Percentiles rank a stretch among this genome's conserved stretches.
Evolutionary conservation across 2,113 vertebrate species (phyloP).

Genomic region (Barbus barbus): DNA sequence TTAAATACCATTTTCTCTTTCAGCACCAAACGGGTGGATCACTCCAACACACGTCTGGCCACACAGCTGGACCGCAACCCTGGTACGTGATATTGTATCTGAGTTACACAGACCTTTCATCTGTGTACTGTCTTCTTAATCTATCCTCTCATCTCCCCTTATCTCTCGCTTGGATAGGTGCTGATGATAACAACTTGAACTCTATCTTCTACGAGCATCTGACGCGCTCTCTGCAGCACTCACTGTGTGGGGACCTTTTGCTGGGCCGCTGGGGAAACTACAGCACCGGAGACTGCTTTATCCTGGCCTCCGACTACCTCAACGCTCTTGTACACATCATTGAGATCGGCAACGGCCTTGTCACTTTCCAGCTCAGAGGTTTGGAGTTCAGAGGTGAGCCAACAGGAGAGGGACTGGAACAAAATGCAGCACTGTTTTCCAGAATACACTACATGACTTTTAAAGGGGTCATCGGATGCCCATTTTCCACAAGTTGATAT

Average conservation of each 20-base stretch:
- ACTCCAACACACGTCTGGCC: constrained; percentile 89
- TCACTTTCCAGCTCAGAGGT: constrained; percentile 91
- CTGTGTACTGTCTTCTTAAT: background rate
- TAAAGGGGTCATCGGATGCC: too few relatives aligned
- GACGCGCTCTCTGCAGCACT: constrained; percentile 89
- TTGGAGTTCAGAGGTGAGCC: constrained; percentile 88
- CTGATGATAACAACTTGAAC: constrained; percentile 91
- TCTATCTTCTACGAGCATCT: constrained; percentile 92
- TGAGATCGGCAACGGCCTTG: constrained; percentile 88
- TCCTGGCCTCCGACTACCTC: constrained; percentile 91
- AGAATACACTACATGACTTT: background rate
- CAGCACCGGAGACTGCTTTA: constrained; percentile 87
- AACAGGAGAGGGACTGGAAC: background rate
- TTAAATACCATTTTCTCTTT: constrained; percentile 23
- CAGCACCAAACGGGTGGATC: constrained; percentile 90
- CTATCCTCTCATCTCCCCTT: background rate
- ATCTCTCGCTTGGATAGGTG: constrained; percentile 66
- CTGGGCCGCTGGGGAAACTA: constrained; percentile 91
- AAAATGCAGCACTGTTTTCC: background rate
- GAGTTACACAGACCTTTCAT: background rate
- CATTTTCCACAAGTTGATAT: too few relatives aligned
- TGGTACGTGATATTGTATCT: constrained; percentile 64
- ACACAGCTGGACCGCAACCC: constrained; percentile 90
- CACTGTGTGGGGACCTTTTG: constrained; percentile 86
- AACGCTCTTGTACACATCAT: constrained; percentile 91